Evolutionary conservation across 1,140 invertebrate genomes (phyloP).

Genomic region (Littorina saxatilis): DNA sequence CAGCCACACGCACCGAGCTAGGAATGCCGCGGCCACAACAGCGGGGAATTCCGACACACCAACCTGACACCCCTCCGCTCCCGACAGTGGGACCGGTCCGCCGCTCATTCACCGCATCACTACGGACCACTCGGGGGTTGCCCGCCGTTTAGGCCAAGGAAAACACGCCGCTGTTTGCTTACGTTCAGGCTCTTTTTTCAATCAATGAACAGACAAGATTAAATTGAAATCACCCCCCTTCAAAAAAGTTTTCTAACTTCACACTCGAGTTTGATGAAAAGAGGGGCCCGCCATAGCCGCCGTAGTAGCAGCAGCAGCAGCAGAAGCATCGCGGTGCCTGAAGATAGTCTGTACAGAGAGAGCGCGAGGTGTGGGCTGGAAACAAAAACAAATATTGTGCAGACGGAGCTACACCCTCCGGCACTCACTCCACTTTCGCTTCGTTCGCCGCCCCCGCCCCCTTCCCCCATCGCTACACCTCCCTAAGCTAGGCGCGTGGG

Average conservation of each 20-base stretch:
- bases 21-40: not conserved
- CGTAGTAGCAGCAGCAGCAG: too few relatives aligned
- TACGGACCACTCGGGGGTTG: conserved; percentile 17
- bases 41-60: conserved; percentile 17
- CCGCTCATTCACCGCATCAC: conserved; percentile 30
- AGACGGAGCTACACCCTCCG: too few relatives aligned
- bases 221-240: too few relatives aligned
- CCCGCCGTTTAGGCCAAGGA: conserved; percentile 24
- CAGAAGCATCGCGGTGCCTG: too few relatives aligned
- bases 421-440: not conserved
- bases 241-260: too few relatives aligned
- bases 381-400: too few relatives aligned
- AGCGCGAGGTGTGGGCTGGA: too few relatives aligned
- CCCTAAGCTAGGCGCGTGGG: not conserved
- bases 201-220: not conserved
- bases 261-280: too few relatives aligned
- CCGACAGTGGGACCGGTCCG: not conserved
- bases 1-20: conserved; percentile 21
- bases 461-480: not conserved
- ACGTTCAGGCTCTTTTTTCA: not conserved
- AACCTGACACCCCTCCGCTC: not conserved
- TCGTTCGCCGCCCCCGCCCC: not conserved
- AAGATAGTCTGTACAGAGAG: too few relatives aligned
- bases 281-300: too few relatives aligned
- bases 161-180: not conserved